Evolutionary conservation across 2,113 vertebrate genomes (phyloP), one percentile per base, ranked within the genome.

Genomic region (Nesospiza acunhae): DNA sequence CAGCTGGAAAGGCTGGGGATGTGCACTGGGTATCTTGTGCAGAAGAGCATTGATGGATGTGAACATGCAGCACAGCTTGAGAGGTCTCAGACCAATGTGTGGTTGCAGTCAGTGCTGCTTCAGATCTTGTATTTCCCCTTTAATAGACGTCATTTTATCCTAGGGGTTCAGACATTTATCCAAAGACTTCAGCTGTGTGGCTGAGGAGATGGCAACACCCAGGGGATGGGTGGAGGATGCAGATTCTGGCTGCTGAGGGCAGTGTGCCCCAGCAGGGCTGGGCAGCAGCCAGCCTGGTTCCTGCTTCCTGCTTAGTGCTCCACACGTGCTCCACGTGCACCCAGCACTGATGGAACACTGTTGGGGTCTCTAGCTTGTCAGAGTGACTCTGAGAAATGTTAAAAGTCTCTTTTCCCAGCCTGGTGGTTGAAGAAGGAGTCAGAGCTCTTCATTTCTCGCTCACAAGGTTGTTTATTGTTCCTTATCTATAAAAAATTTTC

Each of bases 241-340:
- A 39, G 35, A 10, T 39, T 0, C 7, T 35, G 63, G 31, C 63
- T 76, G 52, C 62, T 79, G 26, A 8, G 10, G 44, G 11, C 30
- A 11, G 8, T 3, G 53, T 26, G 12, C 27, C 26, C 8, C 28
- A 53, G 28, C 24, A 73, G 59, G 59, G 47, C 20, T 42, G 58
- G 63, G 55, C 82, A 93, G 52, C 39, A 44, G 37, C 19, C 35
- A 16, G n/a, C 1, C 20, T 22, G 21, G 53, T 11, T 64, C 39
- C 5, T 15, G 10, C 42, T 11, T 64, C 39, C 5, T 15, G 10
- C 42, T 55, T 31, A 2, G 17, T 31, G 62, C 22, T 1, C n/a
- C 5, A 1, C 22, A 1, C 1, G 1, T n/a, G 62, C 22, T 1
- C n/a, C 5, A 1, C 22, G 1, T 1, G 1, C 5, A 20, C 23